Evolutionary conservation across 1,140 invertebrate species (phyloP), one percentile per base, ranked within the genome.

Genomic region (Drosophila nebulosa): DNA sequence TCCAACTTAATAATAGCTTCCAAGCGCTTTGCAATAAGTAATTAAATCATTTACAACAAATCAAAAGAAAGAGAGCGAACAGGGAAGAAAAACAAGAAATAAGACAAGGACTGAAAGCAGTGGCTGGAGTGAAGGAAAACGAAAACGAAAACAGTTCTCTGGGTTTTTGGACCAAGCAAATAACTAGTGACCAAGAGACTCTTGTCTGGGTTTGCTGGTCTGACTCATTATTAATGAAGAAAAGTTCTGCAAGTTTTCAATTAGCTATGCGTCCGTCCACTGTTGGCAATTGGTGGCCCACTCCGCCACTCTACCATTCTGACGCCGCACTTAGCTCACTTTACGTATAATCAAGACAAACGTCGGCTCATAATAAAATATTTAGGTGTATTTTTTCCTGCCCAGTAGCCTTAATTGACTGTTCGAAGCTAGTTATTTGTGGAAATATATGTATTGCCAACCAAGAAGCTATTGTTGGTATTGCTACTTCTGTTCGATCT

Each of bases 191-290:
- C 39, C 63, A 39, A 27, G 42, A 63, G 56, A 51, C 56, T 42
- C 12, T 39, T 16, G 35, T 32, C 42, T 39, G 36, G 55, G 14
- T 30, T 69, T 59, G 58, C 63, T 32, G 66, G 58, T 51, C 60
- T 86, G 69, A 30, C 78, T 78, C 81, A 81, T 88, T 88, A 88
- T 86, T 88, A 86, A 88, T 88, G 81, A 81, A 67, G 53, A 68
- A 78, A 86, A 81, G 78, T 85, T 88, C 56, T 62, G 78, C 67
- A 85, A 71, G 74, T 88, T 86, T 86, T 86, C 81, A 86, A 86
- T 86, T 86, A 86, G 81, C 75, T 86, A 62, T 65, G 74, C 70
- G 67, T 59, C 72, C 50, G 35, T 42, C 65, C 52, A 68, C 39
- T 10, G 35, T 59, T 39, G 57, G 24, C 59, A 32, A 22, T 18